Evolutionary conservation across 2,113 vertebrate species (phyloP).

Genomic region (Sigmodon hispidus): DNA sequence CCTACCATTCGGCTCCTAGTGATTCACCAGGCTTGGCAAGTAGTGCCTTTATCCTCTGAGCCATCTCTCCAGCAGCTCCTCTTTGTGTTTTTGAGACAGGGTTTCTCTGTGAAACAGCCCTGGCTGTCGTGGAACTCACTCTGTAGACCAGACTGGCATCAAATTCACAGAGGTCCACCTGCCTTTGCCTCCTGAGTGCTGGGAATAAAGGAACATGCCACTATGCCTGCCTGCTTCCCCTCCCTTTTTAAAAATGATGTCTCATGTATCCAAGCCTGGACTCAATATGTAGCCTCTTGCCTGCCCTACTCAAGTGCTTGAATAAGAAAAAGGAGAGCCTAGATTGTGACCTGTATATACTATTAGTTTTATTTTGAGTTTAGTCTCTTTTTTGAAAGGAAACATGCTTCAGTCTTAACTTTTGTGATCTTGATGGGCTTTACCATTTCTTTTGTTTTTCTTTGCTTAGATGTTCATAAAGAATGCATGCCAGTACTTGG

Average conservation of each 20-base stretch:
- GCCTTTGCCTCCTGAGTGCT: neutral
- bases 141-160: neutral
- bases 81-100: neutral
- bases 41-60: neutral
- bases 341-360: neutral
- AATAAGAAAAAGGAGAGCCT: neutral
- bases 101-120: neutral
- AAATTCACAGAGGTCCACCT: neutral
- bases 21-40: neutral
- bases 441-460: constrained; percentile 8
- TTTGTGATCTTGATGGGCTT: constrained; percentile 7
- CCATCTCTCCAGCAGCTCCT: neutral
- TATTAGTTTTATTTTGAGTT: neutral
- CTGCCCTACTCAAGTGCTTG: no score
- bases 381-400: neutral
- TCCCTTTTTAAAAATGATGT: neutral
- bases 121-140: neutral
- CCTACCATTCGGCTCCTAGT: neutral
- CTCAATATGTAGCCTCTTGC: neutral
- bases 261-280: neutral
- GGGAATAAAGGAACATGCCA: neutral
- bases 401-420: constrained; percentile 42
- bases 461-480: constrained; percentile 53
- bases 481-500: constrained; percentile 1
- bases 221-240: neutral